Evolutionary conservation across 2,888 invertebrate species (phyloP), one percentile per base, ranked within the genome.

Genomic region (Napeogenes inachia): DNA sequence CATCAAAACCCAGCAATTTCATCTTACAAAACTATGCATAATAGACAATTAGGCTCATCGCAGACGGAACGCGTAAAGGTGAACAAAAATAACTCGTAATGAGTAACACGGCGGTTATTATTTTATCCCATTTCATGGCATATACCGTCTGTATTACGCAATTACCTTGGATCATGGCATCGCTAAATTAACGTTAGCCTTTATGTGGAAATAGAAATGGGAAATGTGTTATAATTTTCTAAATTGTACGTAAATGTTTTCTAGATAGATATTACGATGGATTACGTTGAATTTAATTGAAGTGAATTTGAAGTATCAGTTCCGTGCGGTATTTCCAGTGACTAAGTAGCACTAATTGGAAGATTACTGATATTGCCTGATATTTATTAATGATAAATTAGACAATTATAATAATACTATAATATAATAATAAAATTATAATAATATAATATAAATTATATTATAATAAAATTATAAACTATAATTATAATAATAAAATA

Each of bases 121-220:
- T 78, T 65, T 78, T 76, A 78, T 75, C 73, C 77, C 73, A 78
- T 77, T 74, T 71, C 75, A 72, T 57, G 61, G 61, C 59, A 75
- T 77, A 76, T 76, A 81, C 77, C 77, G 78, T 85, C 85, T 85
- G 81, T 77, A 78, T 81, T 77, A 70, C 74, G 79, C 81, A 81
- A 87, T 86, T 84, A 83, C 81, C 58, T 42, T 62, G 59, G 54
- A 60, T 61, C 61, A 67, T 64, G 61, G 58, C 45, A 60, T 62
- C 59, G 45, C 57, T 13, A 59, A 58, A 60, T 66, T 66, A 59
- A 60, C 58, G 55, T 53, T 54, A 64, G 64, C 58, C 58, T 59
- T 61, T 55, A 56, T 50, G 50, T 50, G 50, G 47, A 50, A 50
- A 50, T 50, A 50, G 50, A 33, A 57, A 47, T 57, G 33, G 13